phyloP scores from a whole-genome alignment of 2,888 invertebrate genomes.

The Phyllotreta striolata region DNA sequence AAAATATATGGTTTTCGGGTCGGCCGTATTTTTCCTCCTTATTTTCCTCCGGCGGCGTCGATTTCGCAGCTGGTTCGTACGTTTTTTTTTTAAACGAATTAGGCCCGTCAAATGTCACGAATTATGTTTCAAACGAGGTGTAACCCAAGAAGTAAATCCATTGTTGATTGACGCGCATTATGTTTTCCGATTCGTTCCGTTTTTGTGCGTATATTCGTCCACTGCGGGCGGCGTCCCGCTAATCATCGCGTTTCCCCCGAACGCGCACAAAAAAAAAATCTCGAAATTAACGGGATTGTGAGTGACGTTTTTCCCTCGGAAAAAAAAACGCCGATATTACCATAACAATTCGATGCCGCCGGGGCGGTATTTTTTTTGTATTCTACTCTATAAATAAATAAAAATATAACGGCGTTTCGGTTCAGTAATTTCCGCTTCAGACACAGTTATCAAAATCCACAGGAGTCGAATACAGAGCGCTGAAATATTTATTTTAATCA shows the following conservation, averaged over 20 bases:
- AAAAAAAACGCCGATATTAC: too few relatives aligned
- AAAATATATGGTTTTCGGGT: slow-evolving; percentile 31
- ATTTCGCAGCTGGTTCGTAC: neutral
- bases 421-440: too few relatives aligned
- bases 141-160: slow-evolving; percentile 4
- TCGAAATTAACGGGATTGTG: too few relatives aligned
- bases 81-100: neutral
- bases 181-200: slow-evolving; percentile 1
- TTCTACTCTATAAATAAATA: too few relatives aligned
- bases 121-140: slow-evolving; percentile 4
- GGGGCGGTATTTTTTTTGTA: too few relatives aligned
- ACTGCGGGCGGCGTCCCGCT: slow-evolving; percentile 17
- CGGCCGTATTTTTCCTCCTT: neutral
- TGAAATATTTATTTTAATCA: too few relatives aligned
- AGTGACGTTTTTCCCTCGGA: too few relatives aligned
- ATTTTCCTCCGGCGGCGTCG: neutral
- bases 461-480: too few relatives aligned
- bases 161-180: slow-evolving; percentile 14
- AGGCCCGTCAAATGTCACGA: slow-evolving; percentile 2
- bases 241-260: slow-evolving; percentile 10
- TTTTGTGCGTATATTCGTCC: neutral
- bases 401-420: too few relatives aligned
- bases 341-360: too few relatives aligned
- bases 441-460: too few relatives aligned
- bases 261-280: too few relatives aligned